Evolutionary conservation across 1,140 invertebrate species (phyloP), one percentile per base, ranked within the genome.

Genomic region (Homarus americanus): DNA sequence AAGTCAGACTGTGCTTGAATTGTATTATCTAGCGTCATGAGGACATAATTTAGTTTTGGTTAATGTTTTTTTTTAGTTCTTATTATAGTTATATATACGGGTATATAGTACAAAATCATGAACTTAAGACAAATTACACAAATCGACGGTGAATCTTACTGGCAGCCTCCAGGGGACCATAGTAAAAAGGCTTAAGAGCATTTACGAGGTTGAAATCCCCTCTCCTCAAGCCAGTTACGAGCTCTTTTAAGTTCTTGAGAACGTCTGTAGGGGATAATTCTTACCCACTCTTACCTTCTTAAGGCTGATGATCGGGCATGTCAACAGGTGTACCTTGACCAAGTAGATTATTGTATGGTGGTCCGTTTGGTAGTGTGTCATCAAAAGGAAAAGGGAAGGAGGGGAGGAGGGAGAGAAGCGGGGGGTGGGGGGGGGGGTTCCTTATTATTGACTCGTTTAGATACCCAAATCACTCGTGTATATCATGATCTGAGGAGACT

Each of bases 271-370:
- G 44, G 44, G 44, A 49, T 49, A 49, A 49, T 49, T 49, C 20
- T 63, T 20, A 63, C 15, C 58, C 58, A 15, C 58, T 63, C 58
- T 24, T 63, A 5, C 58, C 58, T 63, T 63, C 58, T 63, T 63
- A 63, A 17, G 58, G 58, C 24, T 24, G 58, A 24, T 63, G 58
- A 63, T 63, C 58, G 58, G 15, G 24, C 5, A 9, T 9, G 58
- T 80, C 78, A 80, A 80, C 78, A 80, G 78, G 78, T 80, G 78
- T 32, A 80, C 53, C 40, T 80, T 49, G 53, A 53, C 78, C 41
- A 32, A 80, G 34, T 49, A 80, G 44, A 80, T 53, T n/a, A 53
- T 53, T 80, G n/a, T 36, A 32, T 32, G 44, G 10, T 44, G 34
- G n/a, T 20, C 4, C 44, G 76, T 44, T 79, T 79, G 38, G 15